A percentile compares a stretch with the other conserved stretches of the same genome.
Evolutionary conservation across 2,113 vertebrate genomes (phyloP).

Genomic region (Mirounga angustirostris): DNA sequence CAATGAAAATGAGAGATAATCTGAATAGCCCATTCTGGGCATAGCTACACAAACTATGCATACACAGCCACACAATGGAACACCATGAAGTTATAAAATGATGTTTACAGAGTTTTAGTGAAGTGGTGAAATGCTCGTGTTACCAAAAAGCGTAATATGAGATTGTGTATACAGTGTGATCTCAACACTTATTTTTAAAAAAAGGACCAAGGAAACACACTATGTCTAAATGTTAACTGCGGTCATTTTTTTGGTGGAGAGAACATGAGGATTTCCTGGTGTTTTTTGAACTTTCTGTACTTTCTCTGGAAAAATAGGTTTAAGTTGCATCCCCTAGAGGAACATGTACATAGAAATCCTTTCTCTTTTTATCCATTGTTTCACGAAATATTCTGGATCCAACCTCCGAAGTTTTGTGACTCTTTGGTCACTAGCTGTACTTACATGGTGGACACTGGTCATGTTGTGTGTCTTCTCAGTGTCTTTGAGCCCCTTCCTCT

Average conservation of each 20-base stretch:
- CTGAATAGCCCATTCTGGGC: background rate
- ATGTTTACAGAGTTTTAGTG: background rate
- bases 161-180: background rate
- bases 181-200: background rate
- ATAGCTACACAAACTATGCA: background rate
- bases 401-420: background rate
- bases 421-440: background rate
- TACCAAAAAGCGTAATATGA: background rate
- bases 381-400: background rate
- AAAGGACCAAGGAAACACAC: background rate
- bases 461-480: background rate
- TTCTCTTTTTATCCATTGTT: background rate
- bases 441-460: background rate
- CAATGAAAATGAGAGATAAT: background rate
- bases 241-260: background rate
- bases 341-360: background rate
- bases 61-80: background rate
- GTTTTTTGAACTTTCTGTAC: background rate
- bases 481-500: background rate
- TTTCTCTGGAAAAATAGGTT: background rate
- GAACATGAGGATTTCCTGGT: background rate
- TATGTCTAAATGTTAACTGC: background rate
- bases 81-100: background rate
- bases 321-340: background rate
- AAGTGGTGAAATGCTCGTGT: background rate